phyloP scores from a whole-genome alignment of 2,888 invertebrate genomes.

The Luperina testacea region DNA sequence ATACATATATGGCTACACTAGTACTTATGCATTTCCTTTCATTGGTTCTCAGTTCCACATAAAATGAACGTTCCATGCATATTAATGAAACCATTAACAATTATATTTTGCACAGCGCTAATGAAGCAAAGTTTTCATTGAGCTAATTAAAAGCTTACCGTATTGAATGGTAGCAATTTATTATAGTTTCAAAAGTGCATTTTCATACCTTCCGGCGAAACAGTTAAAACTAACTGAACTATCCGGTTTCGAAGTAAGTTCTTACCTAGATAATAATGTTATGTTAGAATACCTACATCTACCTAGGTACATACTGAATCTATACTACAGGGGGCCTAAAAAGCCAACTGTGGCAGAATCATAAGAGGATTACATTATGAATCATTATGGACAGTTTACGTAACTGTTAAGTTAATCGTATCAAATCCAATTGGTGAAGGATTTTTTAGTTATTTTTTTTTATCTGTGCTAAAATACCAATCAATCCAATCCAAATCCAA shows the following conservation, averaged over 20 bases:
- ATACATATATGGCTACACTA: background rate
- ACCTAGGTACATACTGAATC: no score
- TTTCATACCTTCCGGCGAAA: constrained; percentile 17
- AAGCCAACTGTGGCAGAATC: no score
- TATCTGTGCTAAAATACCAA: no score
- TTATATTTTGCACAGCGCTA: constrained; percentile 20
- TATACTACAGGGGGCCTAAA: no score
- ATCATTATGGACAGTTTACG: no score
- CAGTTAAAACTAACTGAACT: constrained; percentile 3
- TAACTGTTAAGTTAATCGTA: no score
- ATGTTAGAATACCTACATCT: no score
- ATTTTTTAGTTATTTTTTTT: no score
- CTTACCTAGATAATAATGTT: no score
- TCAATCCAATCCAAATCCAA: no score
- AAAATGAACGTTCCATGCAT: background rate
- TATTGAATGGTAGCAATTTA: constrained; percentile 9
- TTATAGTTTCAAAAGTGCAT: constrained; percentile 11
- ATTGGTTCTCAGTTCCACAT: background rate
- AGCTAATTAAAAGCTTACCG: constrained; percentile 39
- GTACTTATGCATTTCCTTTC: background rate
- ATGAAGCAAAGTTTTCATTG: constrained; percentile 37
- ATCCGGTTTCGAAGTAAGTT: background rate
- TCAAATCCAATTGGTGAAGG: no score
- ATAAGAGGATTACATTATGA: no score
- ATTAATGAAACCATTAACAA: constrained; percentile 19